Evolutionary conservation across 2,888 invertebrate genomes (phyloP).

Genomic region (Lithophane ornitopus): DNA sequence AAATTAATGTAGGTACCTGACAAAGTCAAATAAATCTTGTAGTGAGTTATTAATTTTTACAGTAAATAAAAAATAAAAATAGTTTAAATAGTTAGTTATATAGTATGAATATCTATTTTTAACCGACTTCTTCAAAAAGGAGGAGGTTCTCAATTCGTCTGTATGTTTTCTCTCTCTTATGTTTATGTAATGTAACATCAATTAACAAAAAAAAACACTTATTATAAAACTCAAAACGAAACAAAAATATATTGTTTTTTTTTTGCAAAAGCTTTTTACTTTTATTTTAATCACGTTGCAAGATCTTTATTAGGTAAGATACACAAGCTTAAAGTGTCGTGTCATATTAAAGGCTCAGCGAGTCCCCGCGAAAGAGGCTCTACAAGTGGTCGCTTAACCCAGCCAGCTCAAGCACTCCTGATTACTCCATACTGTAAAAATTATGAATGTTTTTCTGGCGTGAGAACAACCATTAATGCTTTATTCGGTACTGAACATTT

Average conservation of each 20-base stretch:
- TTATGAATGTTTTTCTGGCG: slow-evolving; percentile 15
- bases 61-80: too few relatives aligned
- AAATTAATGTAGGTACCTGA: background rate
- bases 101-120: background rate
- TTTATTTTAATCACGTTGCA: slow-evolving; percentile 17
- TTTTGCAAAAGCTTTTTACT: background rate
- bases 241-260: background rate
- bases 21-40: background rate
- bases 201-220: background rate
- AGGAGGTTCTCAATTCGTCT: too few relatives aligned
- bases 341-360: slow-evolving; percentile 18
- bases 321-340: slow-evolving; percentile 34
- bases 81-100: background rate
- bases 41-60: background rate
- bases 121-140: too few relatives aligned
- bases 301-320: slow-evolving; percentile 27
- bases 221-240: background rate
- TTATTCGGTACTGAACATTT: slow-evolving; percentile 21
- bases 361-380: slow-evolving; percentile 8
- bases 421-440: slow-evolving; percentile 32
- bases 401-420: slow-evolving; percentile 24
- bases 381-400: slow-evolving; percentile 52
- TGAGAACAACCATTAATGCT: slow-evolving; percentile 23
- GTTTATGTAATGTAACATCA: background rate
- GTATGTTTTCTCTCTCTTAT: too few relatives aligned